Evolutionary conservation across 1,140 invertebrate species (phyloP), one percentile per base, ranked within the genome.

Genomic region (Zaprionus ornatus): DNA sequence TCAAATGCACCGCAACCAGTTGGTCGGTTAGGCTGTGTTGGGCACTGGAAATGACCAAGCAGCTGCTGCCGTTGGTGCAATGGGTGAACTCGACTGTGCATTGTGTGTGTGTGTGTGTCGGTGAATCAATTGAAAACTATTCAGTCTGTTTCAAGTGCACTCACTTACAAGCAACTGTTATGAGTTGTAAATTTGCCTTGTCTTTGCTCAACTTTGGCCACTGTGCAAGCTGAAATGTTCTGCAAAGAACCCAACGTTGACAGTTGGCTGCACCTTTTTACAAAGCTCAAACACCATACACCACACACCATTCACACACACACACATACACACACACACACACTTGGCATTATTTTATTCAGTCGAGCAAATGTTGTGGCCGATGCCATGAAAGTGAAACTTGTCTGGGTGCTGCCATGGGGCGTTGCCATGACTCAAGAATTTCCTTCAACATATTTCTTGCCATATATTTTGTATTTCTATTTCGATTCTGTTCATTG

Each of bases 401-500:
- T 87, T 77, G 84, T 73, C 75, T 79, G 79, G 62, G 70, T 64
- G 66, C 74, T 71, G 73, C 27, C 67, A 10, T 32, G 67, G 83
- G 82, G 83, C 83, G 84, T 87, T 87, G 84, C 52, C 84, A 80
- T 83, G 73, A 71, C 80, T 84, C 68, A 83, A 84, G 84, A 87
- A 87, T 87, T 87, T 87, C 84, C 84, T 79, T 62, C 56, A 84
- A 64, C 72, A 48, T 57, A 70, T 64, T 69, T 59, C 37, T 27
- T 23, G 54, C 40, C 40, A 21, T 63, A 63, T 54, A 48, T 74
- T 74, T 74, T 70, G 57, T 68, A 55, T 67, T 48, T 66, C 10
- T 48, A 59, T 59, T 66, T 45, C 71, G 59, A 68, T 68, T 62
- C 55, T 29, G 50, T 57, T 69, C 72, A 45, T 45, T 45, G 67